Evolutionary conservation across 2,113 vertebrate genomes (phyloP).

Genomic region (Cyprinodon tularosa): DNA sequence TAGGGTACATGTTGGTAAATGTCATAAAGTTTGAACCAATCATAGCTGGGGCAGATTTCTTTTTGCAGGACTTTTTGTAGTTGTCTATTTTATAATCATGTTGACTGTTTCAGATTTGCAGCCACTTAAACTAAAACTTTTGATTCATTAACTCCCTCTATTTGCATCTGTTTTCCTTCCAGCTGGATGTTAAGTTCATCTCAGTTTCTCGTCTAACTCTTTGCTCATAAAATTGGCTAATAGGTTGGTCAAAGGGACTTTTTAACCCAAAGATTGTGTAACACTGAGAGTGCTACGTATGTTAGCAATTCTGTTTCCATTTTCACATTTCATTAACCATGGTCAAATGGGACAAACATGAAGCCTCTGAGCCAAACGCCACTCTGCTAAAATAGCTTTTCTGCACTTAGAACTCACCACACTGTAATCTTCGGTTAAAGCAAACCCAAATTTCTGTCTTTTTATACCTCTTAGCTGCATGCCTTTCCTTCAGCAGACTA

Average conservation of each 20-base stretch:
- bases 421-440: constrained; percentile 19
- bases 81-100: too few species aligned
- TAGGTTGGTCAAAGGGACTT: constrained; percentile 4
- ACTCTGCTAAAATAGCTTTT: constrained; percentile 16
- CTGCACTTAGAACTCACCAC: background rate
- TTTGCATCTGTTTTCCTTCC: background rate
- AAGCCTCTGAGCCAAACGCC: background rate
- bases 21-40: background rate
- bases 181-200: background rate
- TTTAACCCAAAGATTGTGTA: background rate
- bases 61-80: too few species aligned
- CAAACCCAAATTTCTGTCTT: constrained; percentile 16
- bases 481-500: constrained; percentile 17
- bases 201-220: background rate
- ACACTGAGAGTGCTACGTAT: background rate
- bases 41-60: too few species aligned
- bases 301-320: background rate
- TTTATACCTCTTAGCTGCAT: constrained; percentile 28
- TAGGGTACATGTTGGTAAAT: background rate
- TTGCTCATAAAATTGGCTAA: background rate
- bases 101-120: background rate
- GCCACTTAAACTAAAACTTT: constrained; percentile 5
- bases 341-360: background rate
- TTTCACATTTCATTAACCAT: background rate
- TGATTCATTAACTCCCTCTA: too few species aligned